These are phyloP conservation scores for Lepus americanus DNA, from an alignment of 2,113 vertebrate species.

Conservation along the genomic window DNA sequence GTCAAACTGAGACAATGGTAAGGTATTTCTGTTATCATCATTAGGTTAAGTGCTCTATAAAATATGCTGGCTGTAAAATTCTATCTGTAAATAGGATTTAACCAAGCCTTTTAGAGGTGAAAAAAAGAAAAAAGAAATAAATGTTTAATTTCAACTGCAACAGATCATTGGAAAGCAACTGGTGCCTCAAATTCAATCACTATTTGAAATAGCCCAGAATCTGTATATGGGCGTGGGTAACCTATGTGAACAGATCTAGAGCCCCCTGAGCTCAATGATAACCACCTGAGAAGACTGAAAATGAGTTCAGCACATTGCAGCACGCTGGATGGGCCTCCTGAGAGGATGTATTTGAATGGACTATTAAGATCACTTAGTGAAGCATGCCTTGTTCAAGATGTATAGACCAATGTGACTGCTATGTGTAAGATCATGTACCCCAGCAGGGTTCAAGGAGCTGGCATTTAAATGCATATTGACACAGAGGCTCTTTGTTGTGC, in stretches of 20 bases:
- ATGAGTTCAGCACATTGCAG: constrained; percentile 44
- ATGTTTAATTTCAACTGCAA: constrained; percentile 70
- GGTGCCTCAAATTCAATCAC: constrained; percentile 60
- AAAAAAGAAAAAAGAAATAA: not conserved
- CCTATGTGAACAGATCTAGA: not conserved
- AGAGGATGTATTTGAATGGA: not conserved
- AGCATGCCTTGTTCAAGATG: not conserved
- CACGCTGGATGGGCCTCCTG: not conserved
- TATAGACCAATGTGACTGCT: not conserved
- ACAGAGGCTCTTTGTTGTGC: constrained; percentile 6
- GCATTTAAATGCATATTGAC: not conserved
- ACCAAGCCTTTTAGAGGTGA: constrained; percentile 49
- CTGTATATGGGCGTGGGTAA: constrained; percentile 14
- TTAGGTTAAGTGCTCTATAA: constrained; percentile 71
- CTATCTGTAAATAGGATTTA: constrained; percentile 61
- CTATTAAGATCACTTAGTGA: constrained; percentile 45
- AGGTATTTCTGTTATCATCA: constrained; percentile 67
- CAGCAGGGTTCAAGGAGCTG: not conserved
- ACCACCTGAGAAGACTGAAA: constrained; percentile 49
- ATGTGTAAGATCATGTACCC: not conserved
- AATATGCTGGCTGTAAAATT: constrained; percentile 71
- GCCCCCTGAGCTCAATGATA: not conserved
- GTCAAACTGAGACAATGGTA: constrained; percentile 59
- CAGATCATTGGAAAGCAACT: constrained; percentile 68
- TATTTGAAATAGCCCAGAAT: constrained; percentile 61